Base-by-base conservation (phyloP, 2,888 invertebrate genomes). In the Helleia helle region DNA sequence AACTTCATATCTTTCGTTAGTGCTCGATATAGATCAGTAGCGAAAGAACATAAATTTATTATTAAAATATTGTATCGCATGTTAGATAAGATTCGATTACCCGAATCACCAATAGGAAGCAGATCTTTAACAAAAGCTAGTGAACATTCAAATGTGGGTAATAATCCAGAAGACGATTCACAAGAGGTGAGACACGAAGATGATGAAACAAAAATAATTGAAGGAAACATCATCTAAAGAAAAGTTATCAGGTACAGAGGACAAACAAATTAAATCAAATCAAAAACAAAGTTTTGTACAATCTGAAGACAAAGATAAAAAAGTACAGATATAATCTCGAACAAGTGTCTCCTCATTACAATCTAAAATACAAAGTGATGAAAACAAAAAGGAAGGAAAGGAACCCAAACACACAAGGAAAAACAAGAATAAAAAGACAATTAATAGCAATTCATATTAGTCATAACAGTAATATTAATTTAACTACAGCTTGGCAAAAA, bases 371-470 rank as follows among this genome's bases (percentile, higher is more conserved):
- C 46, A 43, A 4, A 42, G 44, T n/a, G 38, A 36, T 1, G 31
- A 38, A 3, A 9, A 41, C 40, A 25, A 43, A 12, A 52, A 49
- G n/a, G 34, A 30, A n/a, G 62, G 13, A 56, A 62, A 45, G 45
- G 56, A 40, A 64, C 63, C 3, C 65, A 72, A 48, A 62, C 62
- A 2, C 48, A 47, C 4, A 71, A 71, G 46, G 65, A 71, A 49
- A 71, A 71, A 51, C 61, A 66, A 56, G 71, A 72, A 43, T 71
- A 44, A 55, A 4, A 18, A 18, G n/a, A n/a, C n/a, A n/a, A n/a
- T n/a, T n/a, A n/a, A n/a, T n/a, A n/a, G n/a, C n/a, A n/a, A n/a
- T n/a, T n/a, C n/a, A 42, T 38, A 31, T 42, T 27, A 42, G 26
- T 27, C n/a, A n/a, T n/a, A n/a, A n/a, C n/a, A n/a, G n/a, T n/a